A percentile compares a stretch with the other conserved stretches of the same genome.
Evolutionary conservation across 2,797 vertebrate species (phyloP).

Genomic region (Australoheros facetus): DNA sequence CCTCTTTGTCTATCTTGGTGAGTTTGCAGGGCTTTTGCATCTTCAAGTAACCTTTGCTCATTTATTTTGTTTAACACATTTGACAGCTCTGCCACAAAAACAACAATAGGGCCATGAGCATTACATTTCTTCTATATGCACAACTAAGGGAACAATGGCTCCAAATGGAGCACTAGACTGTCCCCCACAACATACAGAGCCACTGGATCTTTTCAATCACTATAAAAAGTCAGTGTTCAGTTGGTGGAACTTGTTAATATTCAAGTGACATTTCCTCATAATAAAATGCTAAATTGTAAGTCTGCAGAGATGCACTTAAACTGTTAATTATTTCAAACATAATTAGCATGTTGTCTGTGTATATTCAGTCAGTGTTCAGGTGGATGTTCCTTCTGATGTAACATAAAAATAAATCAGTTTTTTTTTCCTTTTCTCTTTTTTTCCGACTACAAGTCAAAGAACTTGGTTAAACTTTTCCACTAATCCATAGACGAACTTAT

Average conservation of each 20-base stretch:
- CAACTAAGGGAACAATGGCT: no score
- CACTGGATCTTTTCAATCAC: neutral
- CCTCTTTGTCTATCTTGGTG: neutral
- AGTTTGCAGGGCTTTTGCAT: neutral
- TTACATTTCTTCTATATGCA: no score
- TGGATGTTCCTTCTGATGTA: neutral
- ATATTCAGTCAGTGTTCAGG: neutral
- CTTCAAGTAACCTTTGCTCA: neutral
- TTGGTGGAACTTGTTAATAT: neutral
- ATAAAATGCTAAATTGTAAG: neutral
- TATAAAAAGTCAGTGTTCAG: no score
- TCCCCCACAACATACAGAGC: neutral
- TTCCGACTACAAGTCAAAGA: slow-evolving; percentile 1
- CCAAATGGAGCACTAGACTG: no score
- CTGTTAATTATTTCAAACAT: neutral
- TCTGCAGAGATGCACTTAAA: neutral
- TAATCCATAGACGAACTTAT: neutral
- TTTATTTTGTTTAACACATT: neutral
- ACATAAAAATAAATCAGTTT: neutral
- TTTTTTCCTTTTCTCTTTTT: neutral
- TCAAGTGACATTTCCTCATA: neutral
- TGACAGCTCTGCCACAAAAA: neutral
- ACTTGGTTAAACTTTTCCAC: slow-evolving; percentile 34
- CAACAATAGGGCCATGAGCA: neutral
- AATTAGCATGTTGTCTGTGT: neutral